Base-by-base conservation (phyloP, 2,888 invertebrate species). In the Ichneumoninae sp. region DNA sequence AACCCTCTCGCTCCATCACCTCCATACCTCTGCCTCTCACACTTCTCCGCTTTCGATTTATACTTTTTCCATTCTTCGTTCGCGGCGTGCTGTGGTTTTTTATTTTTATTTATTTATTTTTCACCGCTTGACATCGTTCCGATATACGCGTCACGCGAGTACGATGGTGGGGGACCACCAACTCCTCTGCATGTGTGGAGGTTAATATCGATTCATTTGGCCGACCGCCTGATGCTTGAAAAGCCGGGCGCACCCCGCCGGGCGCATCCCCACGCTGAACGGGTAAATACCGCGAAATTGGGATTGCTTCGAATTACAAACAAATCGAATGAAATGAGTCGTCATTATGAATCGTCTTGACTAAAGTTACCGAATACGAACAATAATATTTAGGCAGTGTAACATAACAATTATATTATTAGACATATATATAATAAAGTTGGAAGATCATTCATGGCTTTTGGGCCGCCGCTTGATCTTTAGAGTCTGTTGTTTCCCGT, bases 101-200 rank as follows among this genome's bases (percentile, higher is more conserved):
- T 22, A 22, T 22, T 22, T 22, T 22, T 22, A 22, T 22, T 22
- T 22, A 22, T 22, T 70, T 65, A 54, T 74, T 26, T 65, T 69
- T 33, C 33, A n/a, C 33, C 60, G 36, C 26, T 40, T 36, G 40
- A 69, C 60, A 10, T 77, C 50, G 66, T 47, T 36, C 47, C 66
- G 60, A 74, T 78, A 70, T 63, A 47, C 16, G 54, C 69, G 69
- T 81, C 84, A 78, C 84, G 69, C 83, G 81, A 81, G 79, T 85
- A 86, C 83, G 69, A 44, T 83, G 87, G 85, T 88, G 87, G 86
- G 85, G 85, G 81, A 83, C 75, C 63, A 36, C 47, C 71, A 3
- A 50, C 65, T 74, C 83, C 75, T 73, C 84, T 87, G 83, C 79
- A 33, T 63, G 57, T 65, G 26, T 65, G 71, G 19, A 22, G 44